A percentile compares a stretch with the other conserved stretches of the same genome.
phyloP scores from a whole-genome alignment of 2,113 vertebrate species.

The Setophaga kirtlandii region DNA sequence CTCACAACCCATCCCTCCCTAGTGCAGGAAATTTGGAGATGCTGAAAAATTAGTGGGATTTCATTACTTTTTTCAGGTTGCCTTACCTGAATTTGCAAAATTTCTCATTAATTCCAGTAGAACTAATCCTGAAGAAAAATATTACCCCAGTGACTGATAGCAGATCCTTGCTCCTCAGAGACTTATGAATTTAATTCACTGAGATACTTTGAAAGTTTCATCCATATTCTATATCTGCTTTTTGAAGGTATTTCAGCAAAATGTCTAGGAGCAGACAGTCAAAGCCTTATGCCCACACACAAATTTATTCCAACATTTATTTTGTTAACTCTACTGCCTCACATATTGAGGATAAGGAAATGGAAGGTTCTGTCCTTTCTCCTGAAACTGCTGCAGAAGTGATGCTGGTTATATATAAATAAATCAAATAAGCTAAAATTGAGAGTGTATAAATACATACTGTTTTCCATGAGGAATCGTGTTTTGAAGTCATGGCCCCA shows the following conservation, averaged over 20 bases:
- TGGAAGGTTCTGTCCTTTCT: not conserved
- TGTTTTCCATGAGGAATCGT: constrained; percentile 90
- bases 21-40: not conserved
- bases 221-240: not conserved
- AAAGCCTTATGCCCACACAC: not conserved
- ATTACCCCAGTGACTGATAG: not conserved
- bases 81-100: not conserved
- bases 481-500: constrained; percentile 90
- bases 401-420: not conserved
- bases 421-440: not conserved
- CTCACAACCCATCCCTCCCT: not conserved
- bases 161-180: not conserved
- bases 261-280: not conserved
- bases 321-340: not conserved
- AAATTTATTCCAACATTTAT: not conserved
- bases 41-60: not conserved
- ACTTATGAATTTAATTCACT: not conserved
- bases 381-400: not conserved
- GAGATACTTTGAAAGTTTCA: not conserved
- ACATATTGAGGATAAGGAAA: not conserved
- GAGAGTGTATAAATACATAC: constrained; percentile 71
- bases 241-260: constrained; percentile 24
- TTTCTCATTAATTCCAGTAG: constrained; percentile 12
- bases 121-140: not conserved
- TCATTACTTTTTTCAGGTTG: not conserved